Base-by-base conservation (phyloP, 2,797 vertebrate genomes). In the Menidia menidia region DNA sequence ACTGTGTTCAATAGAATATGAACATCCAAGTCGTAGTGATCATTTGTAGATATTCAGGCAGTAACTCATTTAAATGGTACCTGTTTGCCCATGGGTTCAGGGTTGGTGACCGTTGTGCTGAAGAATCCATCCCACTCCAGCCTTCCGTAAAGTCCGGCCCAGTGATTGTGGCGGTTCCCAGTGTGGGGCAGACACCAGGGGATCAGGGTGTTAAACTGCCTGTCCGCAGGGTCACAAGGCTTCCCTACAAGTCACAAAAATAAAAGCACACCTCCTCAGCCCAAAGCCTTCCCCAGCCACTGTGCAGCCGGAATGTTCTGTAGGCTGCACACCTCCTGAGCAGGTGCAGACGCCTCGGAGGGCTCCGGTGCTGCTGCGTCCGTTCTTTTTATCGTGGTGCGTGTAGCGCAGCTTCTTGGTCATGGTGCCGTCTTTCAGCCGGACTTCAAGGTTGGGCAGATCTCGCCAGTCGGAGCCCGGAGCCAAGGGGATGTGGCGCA, bases 1-100 rank as follows among this genome's bases (percentile, higher is more conserved):
- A 52, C 19, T 30, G 48, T 50, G 18, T 52, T 25, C 25, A 30
- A 25, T 25, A 35, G 33, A 32, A 47, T 35, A 5, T 35, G 32
- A 54, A 25, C 30, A 18, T 10, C 42, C 8, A 60, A 44, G 6
- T 16, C 0, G 4, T 8, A 1, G 25, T 32, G 25, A 13, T 33
- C 11, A 54, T 18, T 47, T 14, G 8, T 0, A 43, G 42, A 44
- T n/a, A 35, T 35, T 30, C 59, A 32, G 11, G 3, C n/a, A 30
- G 45, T n/a, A 43, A 32, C 1, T 5, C 43, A 44, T 3, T 11
- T 25, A 55, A 43, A 30, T 59, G 2, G 13, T 64, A 89, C 97
- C 96, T 98, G 97, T 87, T 99, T 99, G 86, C 97, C 97, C 97
- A 98, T 99, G 12, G 97, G 98, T 84, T 99, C 97, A 0, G 98